Conservation (phyloP, 1,140 invertebrate genomes). For the Lasioglossum albipes region DNA sequence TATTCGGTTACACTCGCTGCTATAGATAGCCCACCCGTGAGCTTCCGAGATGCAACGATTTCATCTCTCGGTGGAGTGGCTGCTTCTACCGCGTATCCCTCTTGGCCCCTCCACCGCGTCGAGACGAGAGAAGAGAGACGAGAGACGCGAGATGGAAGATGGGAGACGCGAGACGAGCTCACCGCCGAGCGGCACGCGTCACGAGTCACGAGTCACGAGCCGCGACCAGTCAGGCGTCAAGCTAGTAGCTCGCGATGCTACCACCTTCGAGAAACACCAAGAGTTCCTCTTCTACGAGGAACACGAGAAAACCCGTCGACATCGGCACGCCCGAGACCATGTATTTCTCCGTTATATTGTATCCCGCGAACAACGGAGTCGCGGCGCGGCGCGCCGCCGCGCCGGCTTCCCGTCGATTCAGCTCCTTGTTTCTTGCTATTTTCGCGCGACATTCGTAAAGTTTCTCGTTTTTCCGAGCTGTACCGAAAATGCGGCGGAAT, state of each 20-base stretch:
- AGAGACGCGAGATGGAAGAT: too few species aligned
- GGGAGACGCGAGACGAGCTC: background rate
- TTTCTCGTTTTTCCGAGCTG: slow-evolving; percentile 62
- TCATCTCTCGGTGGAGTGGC: slow-evolving; percentile 24
- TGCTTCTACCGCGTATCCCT: background rate
- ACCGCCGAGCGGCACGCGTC: slow-evolving; percentile 17
- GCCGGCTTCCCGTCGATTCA: slow-evolving; percentile 32
- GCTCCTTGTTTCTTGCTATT: slow-evolving; percentile 50
- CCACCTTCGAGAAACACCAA: too few species aligned
- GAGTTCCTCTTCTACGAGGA: too few species aligned
- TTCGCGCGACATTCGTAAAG: slow-evolving; percentile 61
- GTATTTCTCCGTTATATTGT: too few species aligned
- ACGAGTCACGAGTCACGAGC: slow-evolving; percentile 26
- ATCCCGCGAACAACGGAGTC: too few species aligned
- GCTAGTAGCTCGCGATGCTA: background rate
- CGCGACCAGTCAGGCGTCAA: slow-evolving; percentile 11
- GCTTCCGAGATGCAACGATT: slow-evolving; percentile 71
- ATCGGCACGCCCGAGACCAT: too few species aligned
- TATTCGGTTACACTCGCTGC: slow-evolving; percentile 77
- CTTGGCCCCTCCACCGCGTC: too few species aligned
- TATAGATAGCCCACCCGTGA: slow-evolving; percentile 80
- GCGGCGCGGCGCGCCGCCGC: background rate
- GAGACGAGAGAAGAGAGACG: too few species aligned
- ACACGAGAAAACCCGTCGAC: too few species aligned
- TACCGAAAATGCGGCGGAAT: slow-evolving; percentile 60